Conservation (phyloP, 2,888 invertebrate genomes). For the Leptothorax acervorum region DNA sequence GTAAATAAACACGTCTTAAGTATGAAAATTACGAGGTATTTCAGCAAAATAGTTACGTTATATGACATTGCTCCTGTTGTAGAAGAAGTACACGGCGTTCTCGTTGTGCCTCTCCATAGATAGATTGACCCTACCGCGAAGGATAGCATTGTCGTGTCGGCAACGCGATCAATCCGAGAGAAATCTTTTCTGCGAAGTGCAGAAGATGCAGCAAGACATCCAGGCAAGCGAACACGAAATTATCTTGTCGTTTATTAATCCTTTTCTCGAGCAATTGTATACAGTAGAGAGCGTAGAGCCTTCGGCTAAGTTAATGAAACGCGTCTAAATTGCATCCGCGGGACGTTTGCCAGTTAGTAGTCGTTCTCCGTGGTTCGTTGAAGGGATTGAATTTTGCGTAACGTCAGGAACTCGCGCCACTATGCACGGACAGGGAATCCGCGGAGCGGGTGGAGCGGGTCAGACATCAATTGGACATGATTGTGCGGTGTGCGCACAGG, state of each 20-base stretch:
- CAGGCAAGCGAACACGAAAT: slow-evolving; percentile 76
- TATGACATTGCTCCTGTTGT: slow-evolving; percentile 48
- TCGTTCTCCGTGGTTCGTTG: slow-evolving; percentile 52
- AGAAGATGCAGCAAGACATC: slow-evolving; percentile 81
- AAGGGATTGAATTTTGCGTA: slow-evolving; percentile 60
- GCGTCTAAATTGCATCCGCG: not conserved
- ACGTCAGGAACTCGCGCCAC: slow-evolving; percentile 80
- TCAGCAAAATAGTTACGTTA: slow-evolving; percentile 17
- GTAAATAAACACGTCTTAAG: slow-evolving; percentile 69
- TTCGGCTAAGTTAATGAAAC: not conserved
- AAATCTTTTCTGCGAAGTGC: slow-evolving; percentile 80
- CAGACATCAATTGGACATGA: slow-evolving; percentile 81
- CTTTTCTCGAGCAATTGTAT: not conserved
- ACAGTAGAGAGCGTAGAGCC: not conserved
- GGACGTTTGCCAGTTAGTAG: not conserved
- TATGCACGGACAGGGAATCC: slow-evolving; percentile 83
- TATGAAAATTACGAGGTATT: not conserved
- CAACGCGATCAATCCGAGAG: slow-evolving; percentile 82
- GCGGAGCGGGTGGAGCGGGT: slow-evolving; percentile 82
- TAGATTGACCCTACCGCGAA: slow-evolving; percentile 79
- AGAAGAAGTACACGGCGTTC: slow-evolving; percentile 82
- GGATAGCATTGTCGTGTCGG: slow-evolving; percentile 79
- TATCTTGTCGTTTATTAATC: not conserved
- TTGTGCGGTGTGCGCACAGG: slow-evolving; percentile 80
- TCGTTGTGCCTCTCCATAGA: slow-evolving; percentile 82